Evolutionary conservation across 2,113 vertebrate genomes (phyloP).

Genomic region (Heterochromis multidens): DNA sequence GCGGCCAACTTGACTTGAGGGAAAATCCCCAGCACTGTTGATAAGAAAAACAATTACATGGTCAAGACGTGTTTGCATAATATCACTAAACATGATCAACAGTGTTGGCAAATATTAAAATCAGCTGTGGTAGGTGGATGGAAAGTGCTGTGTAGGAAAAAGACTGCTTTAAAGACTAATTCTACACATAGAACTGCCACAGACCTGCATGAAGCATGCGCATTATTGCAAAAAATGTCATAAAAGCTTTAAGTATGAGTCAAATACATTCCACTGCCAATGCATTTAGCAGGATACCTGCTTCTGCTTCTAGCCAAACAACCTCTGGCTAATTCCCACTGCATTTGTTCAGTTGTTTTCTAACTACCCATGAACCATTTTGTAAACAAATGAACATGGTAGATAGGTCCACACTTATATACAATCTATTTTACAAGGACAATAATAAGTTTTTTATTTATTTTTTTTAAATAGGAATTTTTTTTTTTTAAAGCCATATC

Average conservation of each 20-base stretch:
- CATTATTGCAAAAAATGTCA: not conserved
- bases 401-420: not conserved
- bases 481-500: rapidly evolving
- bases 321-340: not conserved
- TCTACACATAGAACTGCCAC: not conserved
- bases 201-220: not conserved
- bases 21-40: not conserved
- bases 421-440: not conserved
- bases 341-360: not conserved
- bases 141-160: rapidly evolving
- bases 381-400: rapidly evolving
- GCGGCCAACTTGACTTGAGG: not conserved
- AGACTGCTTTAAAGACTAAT: rapidly evolving
- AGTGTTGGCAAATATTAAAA: not conserved
- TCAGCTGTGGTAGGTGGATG: not conserved
- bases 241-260: not conserved
- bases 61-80: not conserved
- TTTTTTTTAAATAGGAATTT: not conserved
- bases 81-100: not conserved
- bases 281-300: not conserved
- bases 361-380: not conserved
- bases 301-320: not conserved
- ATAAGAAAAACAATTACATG: not conserved
- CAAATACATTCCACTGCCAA: not conserved
- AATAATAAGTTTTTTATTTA: not conserved